Conservation (phyloP, 2,113 vertebrate species). For the Paramisgurnus dabryanus region DNA sequence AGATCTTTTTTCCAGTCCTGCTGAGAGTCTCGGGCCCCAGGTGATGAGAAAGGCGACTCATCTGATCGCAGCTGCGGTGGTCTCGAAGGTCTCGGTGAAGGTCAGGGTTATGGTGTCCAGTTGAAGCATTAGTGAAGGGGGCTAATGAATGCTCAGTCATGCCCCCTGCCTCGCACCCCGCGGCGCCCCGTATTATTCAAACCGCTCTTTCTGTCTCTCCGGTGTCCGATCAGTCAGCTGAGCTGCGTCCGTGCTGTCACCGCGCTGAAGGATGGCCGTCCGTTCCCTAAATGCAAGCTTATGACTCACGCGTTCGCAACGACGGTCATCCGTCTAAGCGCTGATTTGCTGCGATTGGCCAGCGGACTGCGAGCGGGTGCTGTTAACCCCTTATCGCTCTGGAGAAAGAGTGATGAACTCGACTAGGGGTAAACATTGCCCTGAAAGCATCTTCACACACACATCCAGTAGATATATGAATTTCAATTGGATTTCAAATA, state of each 20-base stretch:
- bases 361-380: conserved; percentile 55
- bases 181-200: conserved; percentile 30
- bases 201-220: conserved; percentile 14
- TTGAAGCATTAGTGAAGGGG: conserved; percentile 39
- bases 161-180: conserved; percentile 47
- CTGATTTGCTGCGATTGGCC: conserved; percentile 64
- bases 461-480: conserved; percentile 60
- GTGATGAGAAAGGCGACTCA: background rate
- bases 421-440: conserved; percentile 60
- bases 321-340: conserved; percentile 65
- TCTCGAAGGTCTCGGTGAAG: conserved; percentile 58
- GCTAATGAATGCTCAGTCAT: conserved; percentile 65
- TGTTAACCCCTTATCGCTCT: conserved; percentile 62
- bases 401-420: conserved; percentile 68
- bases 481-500: conserved; percentile 56
- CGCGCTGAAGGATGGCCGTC: conserved; percentile 68
- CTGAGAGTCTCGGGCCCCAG: background rate
- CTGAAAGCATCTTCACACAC: conserved; percentile 50
- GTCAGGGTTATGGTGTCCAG: conserved; percentile 58
- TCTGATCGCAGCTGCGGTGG: conserved; percentile 17
- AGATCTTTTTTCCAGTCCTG: too few species aligned
- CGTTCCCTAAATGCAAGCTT: conserved; percentile 71
- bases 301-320: conserved; percentile 63
- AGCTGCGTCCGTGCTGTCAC: conserved; percentile 44
- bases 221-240: conserved; percentile 23